Evolutionary conservation across 2,888 invertebrate genomes (phyloP), one percentile per base, ranked within the genome.

Genomic region (Brenthis daphne): DNA sequence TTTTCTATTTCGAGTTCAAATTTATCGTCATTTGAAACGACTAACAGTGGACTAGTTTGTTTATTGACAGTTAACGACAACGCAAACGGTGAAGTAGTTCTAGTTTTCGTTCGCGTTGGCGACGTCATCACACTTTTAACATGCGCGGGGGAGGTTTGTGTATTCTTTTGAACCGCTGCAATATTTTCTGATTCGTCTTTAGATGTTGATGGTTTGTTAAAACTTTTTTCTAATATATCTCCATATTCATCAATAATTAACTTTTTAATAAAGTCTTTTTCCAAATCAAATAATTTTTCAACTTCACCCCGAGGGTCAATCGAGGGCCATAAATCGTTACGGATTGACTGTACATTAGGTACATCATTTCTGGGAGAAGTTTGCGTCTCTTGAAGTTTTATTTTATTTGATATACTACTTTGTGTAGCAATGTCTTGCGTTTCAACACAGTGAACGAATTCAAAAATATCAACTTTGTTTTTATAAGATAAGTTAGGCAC

Each of bases 51-150:
- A 67, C 92, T 93, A 0, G 92, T 91, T 65, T 89, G 86, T 16
- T 84, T 85, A 70, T 89, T 87, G 2, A 87, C 80, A 2, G 82
- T 84, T 1, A 82, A 64, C 2, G 83, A 77, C 14, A 83, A 64
- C 2, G 74, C 69, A 64, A 92, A 83, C 16, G 92, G 90, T 3
- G 93, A 93, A 14, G 92, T 93, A 0, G 91, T 86, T 71, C 92
- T 85, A 1, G 89, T 89, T 76, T 90, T 91, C 14, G 87, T 88
- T 74, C 73, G 84, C 29, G 84, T 86, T 6, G 93, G 93, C 16
- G 93, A 93, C 1, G 93, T 93, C 92, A 91, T 93, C 0, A 89
- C 84, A 76, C 85, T 82, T 77, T 89, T 91, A 0, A 88, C 88
- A 54, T 83, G 89, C 48, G 88, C 86, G 3, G 92, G 92, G 6